Percentiles rank a stretch among this genome's conserved stretches.
These are phyloP conservation scores for Sesia bembeciformis DNA, from an alignment of 2,888 invertebrate species.

Conservation along the genomic window DNA sequence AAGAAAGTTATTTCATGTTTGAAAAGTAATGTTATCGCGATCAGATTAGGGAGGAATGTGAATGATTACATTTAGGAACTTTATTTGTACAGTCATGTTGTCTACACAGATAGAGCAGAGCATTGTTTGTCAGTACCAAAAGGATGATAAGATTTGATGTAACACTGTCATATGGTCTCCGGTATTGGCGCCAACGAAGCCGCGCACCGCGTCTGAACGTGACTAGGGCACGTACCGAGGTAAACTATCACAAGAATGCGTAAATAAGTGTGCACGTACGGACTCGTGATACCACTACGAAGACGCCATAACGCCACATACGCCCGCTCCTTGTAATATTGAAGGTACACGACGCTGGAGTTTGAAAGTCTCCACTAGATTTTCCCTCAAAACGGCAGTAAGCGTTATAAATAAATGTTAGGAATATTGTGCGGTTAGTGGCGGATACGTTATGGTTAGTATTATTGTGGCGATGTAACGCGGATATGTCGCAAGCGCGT, in stretches of 20 bases:
- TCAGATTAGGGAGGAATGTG: slow-evolving; percentile 56
- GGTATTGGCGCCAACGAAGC: slow-evolving; percentile 8
- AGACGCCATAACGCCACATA: too few relatives aligned
- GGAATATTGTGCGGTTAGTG: too few relatives aligned
- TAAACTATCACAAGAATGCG: slow-evolving; percentile 34
- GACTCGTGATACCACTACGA: background rate
- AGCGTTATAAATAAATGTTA: too few relatives aligned
- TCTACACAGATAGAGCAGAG: slow-evolving; percentile 31
- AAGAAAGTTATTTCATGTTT: slow-evolving; percentile 36
- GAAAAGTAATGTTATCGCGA: slow-evolving; percentile 36
- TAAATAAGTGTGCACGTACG: slow-evolving; percentile 17
- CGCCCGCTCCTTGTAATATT: too few relatives aligned
- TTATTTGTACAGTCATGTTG: slow-evolving; percentile 59
- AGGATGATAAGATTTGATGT: slow-evolving; percentile 35
- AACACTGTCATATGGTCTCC: slow-evolving; percentile 22
- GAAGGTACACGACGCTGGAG: too few relatives aligned
- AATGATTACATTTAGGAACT: slow-evolving; percentile 36
- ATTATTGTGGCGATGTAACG: background rate
- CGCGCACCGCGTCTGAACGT: slow-evolving; percentile 29
- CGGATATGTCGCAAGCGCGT: slow-evolving; percentile 32
- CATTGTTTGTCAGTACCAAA: slow-evolving; percentile 33
- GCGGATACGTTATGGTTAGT: too few relatives aligned
- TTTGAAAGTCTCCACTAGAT: too few relatives aligned
- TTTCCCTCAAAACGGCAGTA: too few relatives aligned
- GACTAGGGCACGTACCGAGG: slow-evolving; percentile 54